Conservation (phyloP, 2,888 invertebrate species). For the Xanthia icteritia region DNA sequence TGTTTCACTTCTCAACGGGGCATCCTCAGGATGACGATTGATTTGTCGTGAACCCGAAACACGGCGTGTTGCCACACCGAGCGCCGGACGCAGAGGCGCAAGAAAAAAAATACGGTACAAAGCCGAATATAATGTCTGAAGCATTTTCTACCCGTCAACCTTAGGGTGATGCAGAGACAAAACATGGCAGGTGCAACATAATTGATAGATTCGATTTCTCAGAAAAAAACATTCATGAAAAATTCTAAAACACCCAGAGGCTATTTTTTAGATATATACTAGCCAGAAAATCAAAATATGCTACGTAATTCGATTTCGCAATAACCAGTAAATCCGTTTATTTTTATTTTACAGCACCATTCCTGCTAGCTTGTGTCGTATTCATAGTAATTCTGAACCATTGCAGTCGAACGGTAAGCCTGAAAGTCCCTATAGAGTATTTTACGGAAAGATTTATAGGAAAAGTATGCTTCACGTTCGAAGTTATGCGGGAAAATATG, state of each 20-base stretch:
- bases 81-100: no score
- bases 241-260: neutral
- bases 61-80: no score
- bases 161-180: no score
- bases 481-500: conserved; percentile 2
- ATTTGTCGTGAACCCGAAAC: no score
- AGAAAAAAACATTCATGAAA: neutral
- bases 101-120: no score
- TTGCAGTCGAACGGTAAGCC: conserved; percentile 3
- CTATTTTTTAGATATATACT: neutral
- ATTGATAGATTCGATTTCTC: neutral
- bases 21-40: no score
- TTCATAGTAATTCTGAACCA: conserved; percentile 5
- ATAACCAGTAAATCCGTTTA: neutral
- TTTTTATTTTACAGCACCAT: conserved; percentile 13
- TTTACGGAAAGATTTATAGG: conserved; percentile 31
- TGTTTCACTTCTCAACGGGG: no score
- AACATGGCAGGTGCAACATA: no score
- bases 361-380: conserved; percentile 19
- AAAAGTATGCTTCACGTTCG: conserved; percentile 11
- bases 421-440: conserved; percentile 3
- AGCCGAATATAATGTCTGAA: no score
- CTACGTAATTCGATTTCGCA: neutral
- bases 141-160: no score
- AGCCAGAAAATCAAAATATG: neutral